Conservation (phyloP, 2,113 vertebrate genomes). For the Cercocebus atys region DNA sequence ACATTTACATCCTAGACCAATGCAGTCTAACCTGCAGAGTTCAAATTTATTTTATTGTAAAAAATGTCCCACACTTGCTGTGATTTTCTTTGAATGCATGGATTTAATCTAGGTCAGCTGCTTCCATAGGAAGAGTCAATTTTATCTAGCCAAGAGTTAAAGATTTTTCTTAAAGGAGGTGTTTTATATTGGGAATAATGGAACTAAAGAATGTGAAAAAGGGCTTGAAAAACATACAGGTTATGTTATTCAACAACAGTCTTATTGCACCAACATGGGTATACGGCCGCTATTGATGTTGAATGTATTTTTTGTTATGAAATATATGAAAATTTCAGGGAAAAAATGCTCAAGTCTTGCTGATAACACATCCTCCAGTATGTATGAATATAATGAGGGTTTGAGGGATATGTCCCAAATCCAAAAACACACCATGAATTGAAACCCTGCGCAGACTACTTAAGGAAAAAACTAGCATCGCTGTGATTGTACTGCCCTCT, state of each 20-base stretch:
- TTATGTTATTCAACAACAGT: too few species aligned
- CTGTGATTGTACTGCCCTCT: constrained; percentile 78
- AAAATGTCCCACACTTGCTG: background rate
- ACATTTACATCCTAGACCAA: background rate
- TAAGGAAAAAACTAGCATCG: accelerated
- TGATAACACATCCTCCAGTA: background rate
- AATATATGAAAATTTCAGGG: background rate
- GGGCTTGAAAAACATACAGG: background rate
- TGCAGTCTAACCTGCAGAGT: background rate
- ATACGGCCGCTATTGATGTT: background rate
- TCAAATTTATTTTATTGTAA: constrained; percentile 24
- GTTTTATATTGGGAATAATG: background rate
- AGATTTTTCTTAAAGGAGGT: background rate
- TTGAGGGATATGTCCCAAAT: background rate
- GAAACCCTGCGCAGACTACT: background rate
- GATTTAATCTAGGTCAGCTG: background rate
- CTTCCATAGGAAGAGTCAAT: background rate
- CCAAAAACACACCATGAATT: background rate
- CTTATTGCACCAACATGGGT: background rate
- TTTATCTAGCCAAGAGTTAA: background rate
- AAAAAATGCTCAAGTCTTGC: background rate
- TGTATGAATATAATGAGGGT: background rate
- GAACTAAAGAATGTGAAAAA: background rate
- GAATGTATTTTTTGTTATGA: background rate
- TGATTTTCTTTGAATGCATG: background rate